Percentiles rank a stretch among this genome's conserved stretches.
These are phyloP conservation scores for Lycocerus yunnanus DNA, from an alignment of 2,888 invertebrate species.

Conservation along the genomic window DNA sequence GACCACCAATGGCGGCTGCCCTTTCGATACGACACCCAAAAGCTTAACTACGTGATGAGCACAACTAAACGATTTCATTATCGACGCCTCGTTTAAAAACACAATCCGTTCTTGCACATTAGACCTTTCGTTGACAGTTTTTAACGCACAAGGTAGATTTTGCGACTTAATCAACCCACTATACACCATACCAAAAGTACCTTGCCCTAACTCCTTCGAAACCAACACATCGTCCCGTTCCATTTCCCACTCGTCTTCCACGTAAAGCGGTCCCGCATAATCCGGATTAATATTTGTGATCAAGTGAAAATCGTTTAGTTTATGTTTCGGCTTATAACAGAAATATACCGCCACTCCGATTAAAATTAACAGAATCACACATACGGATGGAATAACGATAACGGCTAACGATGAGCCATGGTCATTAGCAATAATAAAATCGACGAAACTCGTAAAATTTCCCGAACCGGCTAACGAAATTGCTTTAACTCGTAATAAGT, in stretches of 20 bases:
- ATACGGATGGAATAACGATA: slow-evolving; percentile 32
- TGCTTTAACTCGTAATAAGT: slow-evolving; percentile 63
- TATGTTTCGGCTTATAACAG: slow-evolving; percentile 46
- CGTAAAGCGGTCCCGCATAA: slow-evolving; percentile 63
- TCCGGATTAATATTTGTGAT: slow-evolving; percentile 69
- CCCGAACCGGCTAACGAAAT: slow-evolving; percentile 64
- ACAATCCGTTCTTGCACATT: slow-evolving; percentile 62
- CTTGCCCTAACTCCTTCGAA: slow-evolving; percentile 64
- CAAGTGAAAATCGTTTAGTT: slow-evolving; percentile 52
- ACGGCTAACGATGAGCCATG: neutral
- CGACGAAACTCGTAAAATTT: slow-evolving; percentile 43
- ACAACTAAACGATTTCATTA: slow-evolving; percentile 70
- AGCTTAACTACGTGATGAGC: slow-evolving; percentile 72
- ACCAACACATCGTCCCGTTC: slow-evolving; percentile 63
- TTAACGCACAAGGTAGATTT: slow-evolving; percentile 61
- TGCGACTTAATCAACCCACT: slow-evolving; percentile 60
- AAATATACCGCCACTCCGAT: slow-evolving; percentile 33
- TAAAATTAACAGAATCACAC: slow-evolving; percentile 34
- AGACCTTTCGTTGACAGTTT: slow-evolving; percentile 66
- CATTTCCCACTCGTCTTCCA: slow-evolving; percentile 75
- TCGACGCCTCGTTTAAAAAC: slow-evolving; percentile 73
- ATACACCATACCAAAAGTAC: slow-evolving; percentile 77
- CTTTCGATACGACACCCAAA: slow-evolving; percentile 70
- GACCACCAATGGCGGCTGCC: slow-evolving; percentile 70
- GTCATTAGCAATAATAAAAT: slow-evolving; percentile 36